Conservation (phyloP, 2,888 invertebrate genomes). For the Acanthococcus lagerstroemiae region DNA sequence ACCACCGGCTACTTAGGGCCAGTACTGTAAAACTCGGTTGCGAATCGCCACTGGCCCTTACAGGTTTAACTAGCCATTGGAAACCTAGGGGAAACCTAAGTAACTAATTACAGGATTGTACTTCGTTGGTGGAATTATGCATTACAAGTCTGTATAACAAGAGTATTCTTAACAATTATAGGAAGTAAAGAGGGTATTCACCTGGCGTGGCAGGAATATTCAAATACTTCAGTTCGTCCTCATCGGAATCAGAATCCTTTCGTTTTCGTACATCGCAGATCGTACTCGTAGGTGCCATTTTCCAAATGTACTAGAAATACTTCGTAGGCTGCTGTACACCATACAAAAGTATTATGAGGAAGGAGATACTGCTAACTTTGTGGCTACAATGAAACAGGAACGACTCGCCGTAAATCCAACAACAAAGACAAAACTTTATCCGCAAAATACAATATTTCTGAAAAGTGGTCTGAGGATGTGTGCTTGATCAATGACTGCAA, state of each 20-base stretch:
- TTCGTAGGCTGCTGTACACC: background rate
- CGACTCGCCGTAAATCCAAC: background rate
- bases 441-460: constrained; percentile 46
- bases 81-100: too few relatives aligned
- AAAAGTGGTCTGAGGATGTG: constrained; percentile 67
- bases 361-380: constrained; percentile 31
- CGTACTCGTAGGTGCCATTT: constrained; percentile 32
- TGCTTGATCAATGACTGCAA: constrained; percentile 63
- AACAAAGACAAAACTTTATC: background rate
- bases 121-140: too few relatives aligned
- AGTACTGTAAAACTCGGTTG: too few relatives aligned
- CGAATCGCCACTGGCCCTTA: too few relatives aligned
- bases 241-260: constrained; percentile 33
- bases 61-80: too few relatives aligned
- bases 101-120: too few relatives aligned
- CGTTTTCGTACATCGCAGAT: constrained; percentile 25
- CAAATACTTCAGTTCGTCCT: constrained; percentile 32
- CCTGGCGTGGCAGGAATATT: constrained; percentile 28
- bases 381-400: constrained; percentile 19
- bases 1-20: too few relatives aligned
- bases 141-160: too few relatives aligned
- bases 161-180: too few relatives aligned
- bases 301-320: background rate
- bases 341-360: background rate
- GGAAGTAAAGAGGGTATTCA: constrained; percentile 5